Evolutionary conservation across 2,113 vertebrate genomes (phyloP), one percentile per base, ranked within the genome.

Genomic region (Phoxinus phoxinus): DNA sequence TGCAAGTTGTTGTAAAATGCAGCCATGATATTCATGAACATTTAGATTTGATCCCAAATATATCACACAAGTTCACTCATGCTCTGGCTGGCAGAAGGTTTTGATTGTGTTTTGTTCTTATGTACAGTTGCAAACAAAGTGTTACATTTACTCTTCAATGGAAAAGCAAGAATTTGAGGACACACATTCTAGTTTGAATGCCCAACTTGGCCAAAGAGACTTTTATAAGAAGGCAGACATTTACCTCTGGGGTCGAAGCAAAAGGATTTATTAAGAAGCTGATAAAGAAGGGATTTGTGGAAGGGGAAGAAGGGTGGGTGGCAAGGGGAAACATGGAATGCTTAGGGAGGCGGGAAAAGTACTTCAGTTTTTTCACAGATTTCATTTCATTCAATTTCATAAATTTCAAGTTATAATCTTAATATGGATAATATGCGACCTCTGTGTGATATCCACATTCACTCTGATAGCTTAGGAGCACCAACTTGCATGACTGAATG

Each of bases 221-320:
- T 46, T 41, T n/a, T 44, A 21, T 83, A 90, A 93, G 7, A 75
- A 92, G 84, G 81, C 87, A 89, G 89, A 84, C 88, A 37, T 91
- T 85, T 77, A 86, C 59, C 87, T 86, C 89, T 83, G 80, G 35
- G 73, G 84, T 92, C 83, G 87, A 92, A 90, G 87, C 92, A 89
- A 67, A 90, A 85, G 90, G 86, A 89, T 95, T 95, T 94, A 94
- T 94, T 95, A 92, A 92, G 88, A 90, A 87, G 88, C 72, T 89
- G 84, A 87, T 78, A 88, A 88, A 86, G 87, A 88, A 77, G 76
- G 41, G 77, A 82, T 81, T 61, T 15, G 81, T 90, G 78, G 30
- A 12, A 21, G 37, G 35, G 41, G 72, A 23, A 23, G 44, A 23
- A 23, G 53, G 78, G 37, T 27, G 23, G 41, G 23, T 11, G 77